Evolutionary conservation across 2,888 invertebrate species (phyloP), one percentile per base, ranked within the genome.

Genomic region (Oscheius sp.): DNA sequence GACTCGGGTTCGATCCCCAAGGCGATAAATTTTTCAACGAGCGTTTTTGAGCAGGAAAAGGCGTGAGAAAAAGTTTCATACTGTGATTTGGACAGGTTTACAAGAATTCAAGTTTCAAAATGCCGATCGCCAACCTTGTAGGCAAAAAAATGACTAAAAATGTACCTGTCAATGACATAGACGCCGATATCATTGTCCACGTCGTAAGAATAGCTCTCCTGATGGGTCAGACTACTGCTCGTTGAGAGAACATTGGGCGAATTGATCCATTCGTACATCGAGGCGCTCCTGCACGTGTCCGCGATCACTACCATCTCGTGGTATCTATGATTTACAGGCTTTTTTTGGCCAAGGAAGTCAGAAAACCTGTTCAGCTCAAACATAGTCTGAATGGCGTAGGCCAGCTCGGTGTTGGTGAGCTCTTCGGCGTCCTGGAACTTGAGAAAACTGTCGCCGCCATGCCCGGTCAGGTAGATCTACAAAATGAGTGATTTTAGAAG

Each of bases 401-500:
- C 98, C 86, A 99, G 91, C 90, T 99, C 99, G 86, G 96, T 95
- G 90, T 95, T 96, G 1, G 98, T 98, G 33, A 99, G 95, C 91
- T 99, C 99, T 89, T 99, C 97, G 0, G 97, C 95, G 90, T 99
- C 98, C 91, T 99, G 99, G 89, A 99, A 99, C 90, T 99, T 99
- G 0, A 99, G 91, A 89, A 99, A 99, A 0, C 98, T 98, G 91
- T 99, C 98, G 29, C 99, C 99, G 4, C 99, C 99, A 90, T 99
- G 99, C 2, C 92, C 92, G 90, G 85, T 76, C 77, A 88, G 59
- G 70, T 88, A 88, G 55, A 88, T 79, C 82, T 82, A 62, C 2
- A 72, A 53, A 70, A 74, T 21, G 48, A 60, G 2, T 74, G 10
- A 32, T 21, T 53, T 50, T n/a, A 4, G 2, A 21, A 57, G 37